Percentiles rank a stretch among this genome's conserved stretches.
These are phyloP conservation scores for Caenorhabditis imperialis DNA, from an alignment of 2,888 invertebrate genomes.

Conservation along the genomic window DNA sequence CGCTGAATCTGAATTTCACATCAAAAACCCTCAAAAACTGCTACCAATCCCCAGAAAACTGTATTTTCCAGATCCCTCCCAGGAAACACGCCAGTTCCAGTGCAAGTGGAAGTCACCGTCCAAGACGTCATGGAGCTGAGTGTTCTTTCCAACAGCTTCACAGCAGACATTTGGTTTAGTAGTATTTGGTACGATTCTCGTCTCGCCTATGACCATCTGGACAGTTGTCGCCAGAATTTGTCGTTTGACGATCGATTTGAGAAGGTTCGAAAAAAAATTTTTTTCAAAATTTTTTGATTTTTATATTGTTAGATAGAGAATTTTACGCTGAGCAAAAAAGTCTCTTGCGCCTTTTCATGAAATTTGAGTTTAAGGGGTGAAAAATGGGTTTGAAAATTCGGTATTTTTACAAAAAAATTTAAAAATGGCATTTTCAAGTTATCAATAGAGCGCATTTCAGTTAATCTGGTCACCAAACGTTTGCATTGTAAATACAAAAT, in stretches of 20 bases:
- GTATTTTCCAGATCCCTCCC: slow-evolving; percentile 50
- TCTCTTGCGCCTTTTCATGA: too few relatives aligned
- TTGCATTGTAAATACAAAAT: slow-evolving; percentile 74
- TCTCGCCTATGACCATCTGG: slow-evolving; percentile 70
- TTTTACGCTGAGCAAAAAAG: too few relatives aligned
- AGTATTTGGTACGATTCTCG: slow-evolving; percentile 75
- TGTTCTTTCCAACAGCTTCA: slow-evolving; percentile 74
- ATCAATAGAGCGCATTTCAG: slow-evolving; percentile 51
- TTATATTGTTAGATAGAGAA: too few relatives aligned
- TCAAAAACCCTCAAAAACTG: too few relatives aligned
- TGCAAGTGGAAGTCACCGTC: slow-evolving; percentile 74
- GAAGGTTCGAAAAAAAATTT: slow-evolving; percentile 59
- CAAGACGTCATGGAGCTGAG: slow-evolving; percentile 75
- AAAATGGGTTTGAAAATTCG: too few relatives aligned
- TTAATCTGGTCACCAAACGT: slow-evolving; percentile 76
- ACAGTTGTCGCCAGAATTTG: slow-evolving; percentile 71
- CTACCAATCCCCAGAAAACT: too few relatives aligned
- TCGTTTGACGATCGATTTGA: slow-evolving; percentile 76
- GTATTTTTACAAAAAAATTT: not conserved
- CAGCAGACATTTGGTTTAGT: slow-evolving; percentile 77
- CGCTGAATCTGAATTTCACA: too few relatives aligned
- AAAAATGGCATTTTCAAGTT: not conserved
- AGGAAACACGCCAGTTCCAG: slow-evolving; percentile 63
- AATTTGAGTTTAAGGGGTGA: too few relatives aligned
- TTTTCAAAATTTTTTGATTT: too few relatives aligned